Percentiles rank a stretch among this genome's conserved stretches.
Evolutionary conservation across 2,797 vertebrate species (phyloP).

Genomic region (Bovichtus diacanthus): DNA sequence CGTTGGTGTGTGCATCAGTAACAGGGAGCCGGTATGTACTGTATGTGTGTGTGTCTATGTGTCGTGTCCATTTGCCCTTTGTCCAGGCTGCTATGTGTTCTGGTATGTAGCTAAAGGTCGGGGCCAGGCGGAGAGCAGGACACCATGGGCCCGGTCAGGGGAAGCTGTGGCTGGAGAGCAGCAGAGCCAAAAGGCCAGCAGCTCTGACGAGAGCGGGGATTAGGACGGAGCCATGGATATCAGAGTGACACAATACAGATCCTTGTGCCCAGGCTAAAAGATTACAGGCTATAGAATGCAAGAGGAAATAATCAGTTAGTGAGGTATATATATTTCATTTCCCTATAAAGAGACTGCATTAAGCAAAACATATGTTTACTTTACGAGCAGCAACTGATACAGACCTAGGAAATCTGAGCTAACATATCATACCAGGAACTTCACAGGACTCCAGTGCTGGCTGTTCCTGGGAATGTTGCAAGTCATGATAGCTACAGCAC

Average conservation of each 20-base stretch:
- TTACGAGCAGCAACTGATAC: constrained; percentile 35
- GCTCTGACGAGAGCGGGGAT: constrained; percentile 55
- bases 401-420: constrained; percentile 45
- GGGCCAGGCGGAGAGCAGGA: constrained; percentile 74
- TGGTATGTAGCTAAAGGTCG: constrained; percentile 87
- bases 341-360: constrained; percentile 1
- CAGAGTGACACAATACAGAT: constrained; percentile 47
- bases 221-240: constrained; percentile 36
- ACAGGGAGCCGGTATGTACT: constrained; percentile 22
- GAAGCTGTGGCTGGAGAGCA: constrained; percentile 65
- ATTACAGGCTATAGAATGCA: constrained; percentile 27
- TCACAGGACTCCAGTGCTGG: constrained; percentile 60
- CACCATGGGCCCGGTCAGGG: constrained; percentile 76
- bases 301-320: constrained; percentile 47
- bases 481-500: constrained; percentile 64
- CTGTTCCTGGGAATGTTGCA: constrained; percentile 72
- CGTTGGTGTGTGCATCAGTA: constrained; percentile 30
- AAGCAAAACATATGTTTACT: constrained; percentile 28
- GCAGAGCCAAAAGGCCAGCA: constrained; percentile 68
- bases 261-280: constrained; percentile 27
- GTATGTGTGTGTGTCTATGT: constrained; percentile 51
- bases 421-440: constrained; percentile 68
- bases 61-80: constrained; percentile 79
- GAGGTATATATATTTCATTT: constrained; percentile 25
- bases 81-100: constrained; percentile 84